These are phyloP conservation scores for Semicossyphus pulcher DNA, from an alignment of 2,113 vertebrate genomes.

Conservation along the genomic window DNA sequence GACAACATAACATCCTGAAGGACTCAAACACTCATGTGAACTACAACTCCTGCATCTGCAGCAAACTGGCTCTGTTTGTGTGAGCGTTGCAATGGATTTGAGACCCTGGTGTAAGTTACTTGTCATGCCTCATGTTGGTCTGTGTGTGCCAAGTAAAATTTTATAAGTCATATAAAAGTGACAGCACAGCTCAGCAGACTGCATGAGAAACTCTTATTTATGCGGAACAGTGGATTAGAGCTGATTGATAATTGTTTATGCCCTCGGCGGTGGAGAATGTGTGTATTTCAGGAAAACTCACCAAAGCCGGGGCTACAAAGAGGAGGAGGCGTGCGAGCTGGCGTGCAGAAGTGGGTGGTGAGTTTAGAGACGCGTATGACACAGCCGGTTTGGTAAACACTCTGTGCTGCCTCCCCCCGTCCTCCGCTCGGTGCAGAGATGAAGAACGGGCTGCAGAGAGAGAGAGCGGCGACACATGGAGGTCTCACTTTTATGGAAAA, in stretches of 20 bases:
- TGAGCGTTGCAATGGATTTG: constrained; percentile 72
- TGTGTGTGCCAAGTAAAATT: constrained; percentile 77
- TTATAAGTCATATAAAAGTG: constrained; percentile 78
- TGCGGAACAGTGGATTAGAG: constrained; percentile 82
- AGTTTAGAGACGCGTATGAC: constrained; percentile 47
- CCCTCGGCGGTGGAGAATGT: constrained; percentile 80
- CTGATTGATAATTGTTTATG: constrained; percentile 85
- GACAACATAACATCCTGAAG: background rate
- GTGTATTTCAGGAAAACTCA: constrained; percentile 79
- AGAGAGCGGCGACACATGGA: constrained; percentile 10
- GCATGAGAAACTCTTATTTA: constrained; percentile 77
- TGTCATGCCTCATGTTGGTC: constrained; percentile 69
- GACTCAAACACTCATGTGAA: background rate
- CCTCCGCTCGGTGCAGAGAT: constrained; percentile 37
- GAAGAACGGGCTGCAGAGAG: constrained; percentile 12
- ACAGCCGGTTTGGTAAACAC: constrained; percentile 57
- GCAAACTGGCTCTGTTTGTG: constrained; percentile 21
- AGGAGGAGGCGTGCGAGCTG: constrained; percentile 53
- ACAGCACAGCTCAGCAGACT: constrained; percentile 70
- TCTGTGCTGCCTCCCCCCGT: constrained; percentile 38
- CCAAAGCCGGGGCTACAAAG: constrained; percentile 68
- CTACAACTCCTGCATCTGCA: constrained; percentile 7
- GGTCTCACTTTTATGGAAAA: background rate
- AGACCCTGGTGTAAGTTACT: constrained; percentile 75
- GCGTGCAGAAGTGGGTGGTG: constrained; percentile 64